Conservation (phyloP, 2,888 invertebrate species). For the Griposia aprilina region DNA sequence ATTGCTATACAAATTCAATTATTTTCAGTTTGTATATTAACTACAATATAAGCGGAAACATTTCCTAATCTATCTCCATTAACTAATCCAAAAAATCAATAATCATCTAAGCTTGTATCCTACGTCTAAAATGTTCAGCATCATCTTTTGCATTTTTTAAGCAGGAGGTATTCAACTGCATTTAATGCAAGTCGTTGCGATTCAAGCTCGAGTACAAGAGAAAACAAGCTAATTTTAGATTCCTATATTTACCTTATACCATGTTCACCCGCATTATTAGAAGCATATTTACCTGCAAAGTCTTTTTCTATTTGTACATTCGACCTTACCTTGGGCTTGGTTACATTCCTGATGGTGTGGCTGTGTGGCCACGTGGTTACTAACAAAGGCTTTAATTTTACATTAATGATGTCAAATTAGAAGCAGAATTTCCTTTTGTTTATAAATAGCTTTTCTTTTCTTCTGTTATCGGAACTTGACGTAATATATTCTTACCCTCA, state of each 20-base stretch:
- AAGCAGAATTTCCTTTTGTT: constrained; percentile 9
- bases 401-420: constrained; percentile 12
- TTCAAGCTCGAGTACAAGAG: constrained; percentile 29
- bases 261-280: constrained; percentile 43
- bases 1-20: not conserved
- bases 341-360: constrained; percentile 9
- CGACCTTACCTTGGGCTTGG: constrained; percentile 14
- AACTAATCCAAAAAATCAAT: not conserved
- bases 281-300: constrained; percentile 8
- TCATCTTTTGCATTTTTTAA: not conserved
- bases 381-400: constrained; percentile 36
- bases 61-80: not conserved
- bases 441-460: not conserved
- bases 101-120: too few relatives aligned
- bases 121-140: too few relatives aligned
- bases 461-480: not conserved
- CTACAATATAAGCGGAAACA: not conserved
- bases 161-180: not conserved
- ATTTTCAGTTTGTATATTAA: not conserved
- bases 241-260: constrained; percentile 13
- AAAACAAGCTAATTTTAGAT: constrained; percentile 39
- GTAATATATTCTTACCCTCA: not conserved
- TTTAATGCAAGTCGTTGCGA: constrained; percentile 15
- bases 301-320: not conserved
- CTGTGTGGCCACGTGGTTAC: not conserved